Conservation (phyloP, 1,140 invertebrate genomes). For the Ooceraea biroi region DNA sequence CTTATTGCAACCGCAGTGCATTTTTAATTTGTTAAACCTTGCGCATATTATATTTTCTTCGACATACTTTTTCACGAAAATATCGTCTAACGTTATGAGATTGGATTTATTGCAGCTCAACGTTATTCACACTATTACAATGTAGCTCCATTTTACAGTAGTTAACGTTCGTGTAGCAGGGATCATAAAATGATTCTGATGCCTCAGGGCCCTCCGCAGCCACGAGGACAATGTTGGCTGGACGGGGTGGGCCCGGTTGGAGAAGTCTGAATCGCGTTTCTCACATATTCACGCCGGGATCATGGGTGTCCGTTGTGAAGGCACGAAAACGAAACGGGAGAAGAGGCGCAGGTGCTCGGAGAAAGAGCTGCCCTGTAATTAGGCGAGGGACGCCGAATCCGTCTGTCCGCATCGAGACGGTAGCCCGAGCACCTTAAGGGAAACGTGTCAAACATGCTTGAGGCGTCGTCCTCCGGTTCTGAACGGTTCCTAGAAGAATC, state of each 20-base stretch:
- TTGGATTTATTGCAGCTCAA: neutral
- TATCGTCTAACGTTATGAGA: neutral
- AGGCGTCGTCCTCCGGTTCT: neutral
- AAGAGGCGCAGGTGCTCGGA: conserved; percentile 71
- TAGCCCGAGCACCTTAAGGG: conserved; percentile 69
- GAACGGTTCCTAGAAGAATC: conserved; percentile 50
- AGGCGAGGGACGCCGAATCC: conserved; percentile 78
- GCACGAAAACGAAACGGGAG: conserved; percentile 74
- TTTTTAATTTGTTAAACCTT: neutral
- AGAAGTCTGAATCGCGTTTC: conserved; percentile 56
- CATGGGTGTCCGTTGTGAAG: conserved; percentile 66
- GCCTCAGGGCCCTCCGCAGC: neutral
- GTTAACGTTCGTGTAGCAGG: conserved; percentile 36
- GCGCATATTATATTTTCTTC: neutral
- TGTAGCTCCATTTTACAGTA: conserved; percentile 37
- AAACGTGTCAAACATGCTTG: conserved; percentile 70
- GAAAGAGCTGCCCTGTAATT: conserved; percentile 75
- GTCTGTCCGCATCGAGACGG: conserved; percentile 68
- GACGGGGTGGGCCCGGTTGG: neutral
- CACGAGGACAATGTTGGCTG: conserved; percentile 28
- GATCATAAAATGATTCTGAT: conserved; percentile 40
- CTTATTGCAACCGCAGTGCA: neutral
- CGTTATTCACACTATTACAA: conserved; percentile 1
- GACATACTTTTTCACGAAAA: neutral
- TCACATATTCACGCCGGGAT: conserved; percentile 33